Base-by-base conservation (phyloP, 1,140 invertebrate genomes). In the Delia radicum region DNA sequence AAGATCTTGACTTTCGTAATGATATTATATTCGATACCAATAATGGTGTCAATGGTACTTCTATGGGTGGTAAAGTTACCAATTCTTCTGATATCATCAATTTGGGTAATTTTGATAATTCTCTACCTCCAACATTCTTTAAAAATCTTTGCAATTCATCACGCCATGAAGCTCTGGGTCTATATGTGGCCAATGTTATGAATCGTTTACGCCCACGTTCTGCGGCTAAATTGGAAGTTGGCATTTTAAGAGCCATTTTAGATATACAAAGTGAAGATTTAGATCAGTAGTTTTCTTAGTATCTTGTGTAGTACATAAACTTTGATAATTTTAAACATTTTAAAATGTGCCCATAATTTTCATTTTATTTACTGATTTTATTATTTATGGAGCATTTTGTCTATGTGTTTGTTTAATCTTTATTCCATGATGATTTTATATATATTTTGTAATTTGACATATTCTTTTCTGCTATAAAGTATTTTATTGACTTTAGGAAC, bases 101-200 rank as follows among this genome's bases (percentile, higher is more conserved):
- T 75, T 78, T 85, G 27, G 83, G 83, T 46, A 85, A 85, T 75
- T 83, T 81, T 48, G 82, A 85, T 61, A 83, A 82, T 10, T 80
- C 82, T 61, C 77, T 85, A 78, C 83, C 83, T 31, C 83, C 83
- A 21, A 85, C 84, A 72, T 85, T 85, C 77, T 85, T 85, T 31
- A 85, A 85, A 74, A 84, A 85, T 79, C 78, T 85, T 12, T 85
- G 83, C 78, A 85, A 84, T 76, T 85, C 84, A 21, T 80, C 80
- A 48, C 80, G 82, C 5, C 83, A 85, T 75, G 84, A 85, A 46
- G 80, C 81, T 3, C 80, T 85, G 15, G 84, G 84, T 2, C 63
- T 84, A 18, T 85, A 85, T 61, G 84, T 85, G 48, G 81, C 84
- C 27, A 85, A 84, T 77, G 81, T 84, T 55, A 83, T 85, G 81